Evolutionary conservation across 2,888 invertebrate genomes (phyloP).

Genomic region (Sycophila texana): DNA sequence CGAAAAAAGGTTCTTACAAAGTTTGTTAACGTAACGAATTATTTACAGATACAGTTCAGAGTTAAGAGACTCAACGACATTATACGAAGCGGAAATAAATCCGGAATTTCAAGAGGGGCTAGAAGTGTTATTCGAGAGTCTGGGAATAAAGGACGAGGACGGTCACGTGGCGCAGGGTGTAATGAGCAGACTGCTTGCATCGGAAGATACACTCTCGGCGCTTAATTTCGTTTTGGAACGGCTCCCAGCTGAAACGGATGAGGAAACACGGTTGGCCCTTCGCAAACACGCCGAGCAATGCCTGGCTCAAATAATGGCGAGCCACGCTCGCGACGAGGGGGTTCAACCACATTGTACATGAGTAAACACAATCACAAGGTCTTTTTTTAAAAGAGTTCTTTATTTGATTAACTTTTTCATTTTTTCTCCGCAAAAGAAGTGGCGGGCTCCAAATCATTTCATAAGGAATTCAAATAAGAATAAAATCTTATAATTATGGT

Average conservation of each 20-base stretch:
- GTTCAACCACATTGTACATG: too few species aligned
- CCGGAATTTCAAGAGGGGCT: constrained; percentile 63
- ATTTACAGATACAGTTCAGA: constrained; percentile 62
- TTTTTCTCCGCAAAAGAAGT: constrained; percentile 23
- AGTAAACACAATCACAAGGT: too few species aligned
- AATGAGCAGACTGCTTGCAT: constrained; percentile 53
- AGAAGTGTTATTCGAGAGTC: constrained; percentile 56
- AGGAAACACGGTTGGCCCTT: constrained; percentile 54
- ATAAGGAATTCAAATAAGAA: background rate
- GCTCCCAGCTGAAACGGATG: constrained; percentile 50
- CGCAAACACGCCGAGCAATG: constrained; percentile 55
- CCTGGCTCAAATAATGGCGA: constrained; percentile 55
- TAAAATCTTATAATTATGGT: constrained; percentile 24
- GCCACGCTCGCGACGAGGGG: too few species aligned
- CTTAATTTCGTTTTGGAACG: constrained; percentile 56
- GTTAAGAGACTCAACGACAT: constrained; percentile 73
- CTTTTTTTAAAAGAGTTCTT: background rate
- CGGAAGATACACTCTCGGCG: constrained; percentile 45
- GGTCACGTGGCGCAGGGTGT: constrained; percentile 46
- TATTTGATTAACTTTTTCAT: constrained; percentile 13
- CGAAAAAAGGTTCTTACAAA: background rate
- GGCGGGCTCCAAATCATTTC: constrained; percentile 7
- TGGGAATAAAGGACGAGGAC: constrained; percentile 55
- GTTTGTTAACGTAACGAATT: background rate
- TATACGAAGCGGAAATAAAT: constrained; percentile 75